Conservation (phyloP, 2,888 invertebrate genomes). For the Sphinx pinastri region DNA sequence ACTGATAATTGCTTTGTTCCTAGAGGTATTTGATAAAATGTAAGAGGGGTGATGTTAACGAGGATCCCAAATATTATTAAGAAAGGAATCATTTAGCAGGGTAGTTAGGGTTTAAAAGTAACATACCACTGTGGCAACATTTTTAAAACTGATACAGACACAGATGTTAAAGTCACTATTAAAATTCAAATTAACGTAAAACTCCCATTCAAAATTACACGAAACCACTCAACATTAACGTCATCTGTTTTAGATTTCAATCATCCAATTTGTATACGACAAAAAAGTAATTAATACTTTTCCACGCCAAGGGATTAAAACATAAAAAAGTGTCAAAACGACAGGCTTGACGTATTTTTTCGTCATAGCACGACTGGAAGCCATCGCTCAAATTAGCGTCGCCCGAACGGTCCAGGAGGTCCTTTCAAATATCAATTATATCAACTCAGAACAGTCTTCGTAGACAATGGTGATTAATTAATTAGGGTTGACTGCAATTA, state of each 20-base stretch:
- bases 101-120: background rate
- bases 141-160: background rate
- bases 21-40: slow-evolving; percentile 15
- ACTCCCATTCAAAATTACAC: background rate
- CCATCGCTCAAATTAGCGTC: slow-evolving; percentile 69
- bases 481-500: slow-evolving; percentile 78
- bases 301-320: slow-evolving; percentile 24
- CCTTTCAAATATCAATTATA: slow-evolving; percentile 82
- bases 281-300: slow-evolving; percentile 29
- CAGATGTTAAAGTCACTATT: background rate
- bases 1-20: slow-evolving; percentile 19
- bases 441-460: slow-evolving; percentile 56
- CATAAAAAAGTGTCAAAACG: slow-evolving; percentile 32
- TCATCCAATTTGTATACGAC: slow-evolving; percentile 23
- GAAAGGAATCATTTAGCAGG: background rate
- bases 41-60: background rate
- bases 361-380: slow-evolving; percentile 46
- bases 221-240: slow-evolving; percentile 1
- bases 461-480: slow-evolving; percentile 79
- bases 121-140: background rate
- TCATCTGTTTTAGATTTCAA: slow-evolving; percentile 25
- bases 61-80: background rate
- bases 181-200: slow-evolving; percentile 3
- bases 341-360: slow-evolving; percentile 43
- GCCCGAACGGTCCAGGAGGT: slow-evolving; percentile 59